Percentiles rank a stretch among this genome's conserved stretches.
These are phyloP conservation scores for Stichopus chloronotus DNA, from an alignment of 35 echinoderm and acorn worm genomes.

Conservation along the genomic window DNA sequence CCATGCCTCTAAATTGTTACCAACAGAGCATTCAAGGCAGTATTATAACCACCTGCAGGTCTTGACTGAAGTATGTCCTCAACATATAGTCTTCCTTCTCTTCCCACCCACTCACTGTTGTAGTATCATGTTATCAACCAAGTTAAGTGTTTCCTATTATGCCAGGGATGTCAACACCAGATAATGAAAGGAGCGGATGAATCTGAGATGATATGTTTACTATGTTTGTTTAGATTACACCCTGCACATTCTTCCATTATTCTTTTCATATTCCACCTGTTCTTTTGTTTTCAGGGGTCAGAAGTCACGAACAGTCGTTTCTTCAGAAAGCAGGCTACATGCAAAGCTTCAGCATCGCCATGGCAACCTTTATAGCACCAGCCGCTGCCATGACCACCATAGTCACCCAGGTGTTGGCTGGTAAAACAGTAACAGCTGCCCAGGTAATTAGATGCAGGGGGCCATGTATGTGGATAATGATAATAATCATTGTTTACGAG, in stretches of 20 bases:
- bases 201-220: too few relatives aligned
- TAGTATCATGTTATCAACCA: too few relatives aligned
- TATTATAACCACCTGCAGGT: too few relatives aligned
- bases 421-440: slow-evolving; percentile 64
- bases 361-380: slow-evolving; percentile 62
- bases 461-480: not conserved
- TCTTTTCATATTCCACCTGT: not conserved
- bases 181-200: too few relatives aligned
- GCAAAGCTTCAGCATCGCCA: slow-evolving; percentile 64
- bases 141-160: too few relatives aligned
- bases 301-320: slow-evolving; percentile 56
- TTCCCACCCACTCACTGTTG: too few relatives aligned
- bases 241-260: not conserved
- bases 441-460: slow-evolving; percentile 54
- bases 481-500: not conserved
- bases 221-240: too few relatives aligned
- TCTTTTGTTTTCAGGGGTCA: slow-evolving; percentile 63
- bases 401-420: slow-evolving; percentile 49
- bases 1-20: too few relatives aligned
- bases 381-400: slow-evolving; percentile 67
- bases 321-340: slow-evolving; percentile 70
- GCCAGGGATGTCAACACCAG: too few relatives aligned
- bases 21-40: too few relatives aligned
- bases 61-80: too few relatives aligned
- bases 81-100: too few relatives aligned